phyloP scores from a whole-genome alignment of 2,888 invertebrate species.

The Tuberolachnus salignus region DNA sequence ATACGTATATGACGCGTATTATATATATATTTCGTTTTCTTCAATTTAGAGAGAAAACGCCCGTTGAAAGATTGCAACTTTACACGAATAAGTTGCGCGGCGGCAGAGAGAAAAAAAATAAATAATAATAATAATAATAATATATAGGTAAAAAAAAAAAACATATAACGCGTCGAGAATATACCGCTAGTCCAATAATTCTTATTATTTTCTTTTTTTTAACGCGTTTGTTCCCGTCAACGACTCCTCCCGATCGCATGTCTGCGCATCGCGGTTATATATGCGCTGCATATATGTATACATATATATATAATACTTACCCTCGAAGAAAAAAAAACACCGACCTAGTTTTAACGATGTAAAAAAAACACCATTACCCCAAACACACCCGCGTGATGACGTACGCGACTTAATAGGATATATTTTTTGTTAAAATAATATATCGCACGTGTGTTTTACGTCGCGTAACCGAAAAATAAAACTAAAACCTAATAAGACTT shows the following conservation, averaged over 20 bases:
- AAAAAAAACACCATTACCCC: not conserved
- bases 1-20: not conserved
- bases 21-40: constrained; percentile 45
- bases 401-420: not conserved
- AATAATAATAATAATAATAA: not conserved
- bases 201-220: constrained; percentile 11
- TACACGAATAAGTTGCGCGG: constrained; percentile 38
- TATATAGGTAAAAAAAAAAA: not conserved
- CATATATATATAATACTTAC: not conserved
- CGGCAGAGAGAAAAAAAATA: not conserved
- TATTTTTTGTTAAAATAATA: not conserved
- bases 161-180: constrained; percentile 22
- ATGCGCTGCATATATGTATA: no score
- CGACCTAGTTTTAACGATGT: not conserved
- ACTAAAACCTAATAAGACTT: no score
- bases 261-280: constrained; percentile 14
- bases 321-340: not conserved
- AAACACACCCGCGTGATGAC: not conserved
- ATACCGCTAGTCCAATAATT: constrained; percentile 28
- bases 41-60: constrained; percentile 28
- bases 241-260: constrained; percentile 37
- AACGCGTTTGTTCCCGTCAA: constrained; percentile 12
- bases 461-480: no score
- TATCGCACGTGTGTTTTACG: no score
- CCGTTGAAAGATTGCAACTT: constrained; percentile 56